Evolutionary conservation across 2,113 vertebrate genomes (phyloP).

Genomic region (Macheiramphus alcinus): DNA sequence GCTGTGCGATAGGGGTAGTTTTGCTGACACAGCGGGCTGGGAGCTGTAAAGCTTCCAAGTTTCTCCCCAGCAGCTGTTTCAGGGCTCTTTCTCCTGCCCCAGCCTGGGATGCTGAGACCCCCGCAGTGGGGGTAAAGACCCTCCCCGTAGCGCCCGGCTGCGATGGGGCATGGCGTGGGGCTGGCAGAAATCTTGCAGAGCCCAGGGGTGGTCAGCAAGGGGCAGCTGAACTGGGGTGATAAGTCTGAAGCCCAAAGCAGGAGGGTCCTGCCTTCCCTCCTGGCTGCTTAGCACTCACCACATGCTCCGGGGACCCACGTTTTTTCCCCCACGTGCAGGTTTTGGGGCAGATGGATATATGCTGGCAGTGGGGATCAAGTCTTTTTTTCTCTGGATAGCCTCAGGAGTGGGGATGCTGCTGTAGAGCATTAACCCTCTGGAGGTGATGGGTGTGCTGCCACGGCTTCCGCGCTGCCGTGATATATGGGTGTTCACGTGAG

Average conservation of each 20-base stretch:
- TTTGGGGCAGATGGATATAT: background rate
- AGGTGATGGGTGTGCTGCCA: background rate
- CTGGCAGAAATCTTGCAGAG: background rate
- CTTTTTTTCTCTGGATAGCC: background rate
- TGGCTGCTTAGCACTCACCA: background rate
- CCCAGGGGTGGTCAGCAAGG: background rate
- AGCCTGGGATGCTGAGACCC: background rate
- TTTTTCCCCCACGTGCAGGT: background rate
- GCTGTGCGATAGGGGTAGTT: background rate
- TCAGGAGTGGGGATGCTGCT: background rate
- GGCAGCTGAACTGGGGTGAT: background rate
- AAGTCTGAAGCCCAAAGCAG: background rate
- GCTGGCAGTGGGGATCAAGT: background rate
- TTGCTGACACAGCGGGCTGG: background rate
- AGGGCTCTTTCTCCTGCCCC: background rate
- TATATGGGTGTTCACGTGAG: accelerated
- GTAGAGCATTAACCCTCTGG: background rate
- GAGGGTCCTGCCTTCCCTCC: background rate
- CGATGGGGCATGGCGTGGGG: accelerated
- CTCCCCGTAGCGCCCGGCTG: background rate
- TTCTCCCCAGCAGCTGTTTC: background rate
- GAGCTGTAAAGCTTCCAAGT: background rate
- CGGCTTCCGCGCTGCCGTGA: accelerated
- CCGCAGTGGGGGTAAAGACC: accelerated
- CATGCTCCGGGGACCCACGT: accelerated